Base-by-base conservation (phyloP, 1,140 invertebrate genomes). In the Ostrea edulis region DNA sequence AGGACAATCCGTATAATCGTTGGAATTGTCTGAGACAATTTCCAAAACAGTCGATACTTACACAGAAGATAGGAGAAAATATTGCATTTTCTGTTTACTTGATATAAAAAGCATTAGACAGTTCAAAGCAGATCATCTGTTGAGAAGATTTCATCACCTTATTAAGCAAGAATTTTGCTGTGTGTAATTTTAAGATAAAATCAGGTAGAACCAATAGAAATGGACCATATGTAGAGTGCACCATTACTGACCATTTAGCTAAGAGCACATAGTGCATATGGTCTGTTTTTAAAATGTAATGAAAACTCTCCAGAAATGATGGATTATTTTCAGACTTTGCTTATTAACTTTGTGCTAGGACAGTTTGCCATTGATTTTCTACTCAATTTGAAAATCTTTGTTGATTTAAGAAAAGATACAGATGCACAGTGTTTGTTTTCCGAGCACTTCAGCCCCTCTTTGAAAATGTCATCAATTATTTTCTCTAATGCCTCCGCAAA, bases 401-500 rank as follows among this genome's bases (percentile, higher is more conserved):
- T 58, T 85, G 83, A 85, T 85, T 85, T 85, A 58, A 85, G 53
- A 85, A 85, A 85, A 85, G 54, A 62, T 58, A 85, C 53, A 55
- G 55, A 85, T 85, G 51, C 29, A 35, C 53, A 55, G 17, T 85
- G 83, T 85, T 85, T 85, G 83, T 85, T 85, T 85, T 85, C 83
- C 29, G 20, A 85, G 83, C 83, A 85, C 83, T 85, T 62, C 83
- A 85, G 55, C 58, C n/a, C 83, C 83, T 54, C 83, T 85, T 85
- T 85, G 83, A 85, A 85, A 85, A 85, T 62, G 83, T 55, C 83
- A 85, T 85, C 83, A 85, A 85, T 85, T 85, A 85, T 85, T 54
- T 85, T 62, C 53, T 55, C 83, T 85, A 85, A 85, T 85, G 53
- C 83, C 83, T 85, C 54, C 51, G 20, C 54, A 62, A 62, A 62